These are phyloP conservation scores for Graphium colonna DNA, from an alignment of 2,888 invertebrate species.

Conservation along the genomic window DNA sequence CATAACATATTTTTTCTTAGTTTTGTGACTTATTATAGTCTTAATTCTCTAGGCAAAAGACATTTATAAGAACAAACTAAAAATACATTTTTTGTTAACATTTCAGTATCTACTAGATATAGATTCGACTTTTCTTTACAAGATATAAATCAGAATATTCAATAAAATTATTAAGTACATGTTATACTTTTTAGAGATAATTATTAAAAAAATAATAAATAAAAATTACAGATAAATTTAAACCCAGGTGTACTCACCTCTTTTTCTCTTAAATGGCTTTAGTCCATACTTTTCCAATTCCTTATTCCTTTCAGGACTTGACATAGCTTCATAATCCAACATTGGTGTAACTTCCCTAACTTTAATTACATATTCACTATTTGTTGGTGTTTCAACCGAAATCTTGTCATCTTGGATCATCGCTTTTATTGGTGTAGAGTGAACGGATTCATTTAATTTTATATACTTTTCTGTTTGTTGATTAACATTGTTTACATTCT, in stretches of 20 bases:
- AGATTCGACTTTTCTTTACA: too few species aligned
- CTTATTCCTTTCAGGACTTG: constrained; percentile 76
- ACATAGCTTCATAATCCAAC: constrained; percentile 78
- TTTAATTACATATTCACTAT: constrained; percentile 72
- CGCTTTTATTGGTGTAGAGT: constrained; percentile 15
- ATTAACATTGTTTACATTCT: constrained; percentile 4
- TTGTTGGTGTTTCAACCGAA: constrained; percentile 52
- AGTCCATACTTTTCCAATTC: constrained; percentile 83
- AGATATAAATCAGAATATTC: too few species aligned
- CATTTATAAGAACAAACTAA: too few species aligned
- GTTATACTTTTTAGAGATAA: too few species aligned
- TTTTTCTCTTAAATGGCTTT: constrained; percentile 83
- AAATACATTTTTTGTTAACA: too few species aligned
- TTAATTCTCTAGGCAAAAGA: too few species aligned
- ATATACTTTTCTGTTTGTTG: constrained; percentile 23
- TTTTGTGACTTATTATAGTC: too few species aligned
- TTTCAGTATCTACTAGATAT: too few species aligned
- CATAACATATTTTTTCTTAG: too few species aligned
- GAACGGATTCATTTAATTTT: constrained; percentile 8
- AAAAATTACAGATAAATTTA: neutral
- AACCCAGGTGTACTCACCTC: constrained; percentile 51
- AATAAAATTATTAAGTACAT: too few species aligned
- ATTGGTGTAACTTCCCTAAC: constrained; percentile 79
- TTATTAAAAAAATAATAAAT: neutral
- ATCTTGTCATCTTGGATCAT: constrained; percentile 10